Percentiles rank a stretch among this genome's conserved stretches.
Evolutionary conservation across 2,888 invertebrate genomes (phyloP).

Genomic region (Ophion slaviceki): DNA sequence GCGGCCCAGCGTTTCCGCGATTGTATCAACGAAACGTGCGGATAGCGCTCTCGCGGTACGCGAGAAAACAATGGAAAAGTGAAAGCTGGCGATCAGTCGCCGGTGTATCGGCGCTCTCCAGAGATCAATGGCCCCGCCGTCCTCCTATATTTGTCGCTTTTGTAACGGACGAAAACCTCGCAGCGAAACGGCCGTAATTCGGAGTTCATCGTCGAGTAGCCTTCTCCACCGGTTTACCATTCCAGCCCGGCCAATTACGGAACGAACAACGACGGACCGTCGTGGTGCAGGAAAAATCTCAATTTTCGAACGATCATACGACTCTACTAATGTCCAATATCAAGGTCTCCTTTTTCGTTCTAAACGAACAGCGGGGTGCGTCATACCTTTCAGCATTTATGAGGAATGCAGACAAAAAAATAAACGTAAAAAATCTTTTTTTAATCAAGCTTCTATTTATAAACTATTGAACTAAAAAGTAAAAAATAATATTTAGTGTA

Average conservation of each 20-base stretch:
- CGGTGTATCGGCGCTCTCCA: slow-evolving; percentile 11
- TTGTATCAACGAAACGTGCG: slow-evolving; percentile 56
- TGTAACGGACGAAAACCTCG: not conserved
- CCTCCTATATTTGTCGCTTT: slow-evolving; percentile 9
- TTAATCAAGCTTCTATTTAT: too few relatives aligned
- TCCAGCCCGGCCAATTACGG: not conserved
- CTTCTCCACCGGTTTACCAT: not conserved
- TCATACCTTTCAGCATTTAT: too few relatives aligned
- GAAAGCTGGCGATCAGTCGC: slow-evolving; percentile 59
- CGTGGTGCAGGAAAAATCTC: not conserved
- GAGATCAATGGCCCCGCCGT: slow-evolving; percentile 47
- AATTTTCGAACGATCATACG: not conserved
- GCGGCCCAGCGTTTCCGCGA: slow-evolving; percentile 62
- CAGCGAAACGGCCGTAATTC: not conserved
- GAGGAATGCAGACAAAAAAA: too few relatives aligned
- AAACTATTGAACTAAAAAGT: too few relatives aligned
- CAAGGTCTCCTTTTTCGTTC: too few relatives aligned
- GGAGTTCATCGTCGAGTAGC: not conserved
- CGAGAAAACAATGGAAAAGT: slow-evolving; percentile 64
- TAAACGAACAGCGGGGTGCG: too few relatives aligned
- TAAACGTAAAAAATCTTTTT: too few relatives aligned
- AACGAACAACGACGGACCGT: not conserved
- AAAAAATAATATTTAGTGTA: too few relatives aligned
- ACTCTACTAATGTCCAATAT: too few relatives aligned
- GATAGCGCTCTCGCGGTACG: not conserved